phyloP scores from a whole-genome alignment of 2,888 invertebrate genomes.

The Craniophora ligustri region DNA sequence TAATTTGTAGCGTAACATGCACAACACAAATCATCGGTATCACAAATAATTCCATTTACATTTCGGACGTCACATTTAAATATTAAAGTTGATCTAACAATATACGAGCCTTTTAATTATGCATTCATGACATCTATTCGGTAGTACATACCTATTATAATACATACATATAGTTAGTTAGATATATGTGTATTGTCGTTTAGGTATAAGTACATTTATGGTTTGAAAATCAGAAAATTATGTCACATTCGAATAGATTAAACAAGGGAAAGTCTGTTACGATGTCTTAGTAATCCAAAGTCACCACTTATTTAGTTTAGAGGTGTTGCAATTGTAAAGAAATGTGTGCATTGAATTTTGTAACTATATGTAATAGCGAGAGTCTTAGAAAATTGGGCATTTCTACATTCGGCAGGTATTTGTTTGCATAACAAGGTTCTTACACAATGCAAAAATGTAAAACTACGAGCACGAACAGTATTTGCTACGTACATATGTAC shows the following conservation, averaged over 20 bases:
- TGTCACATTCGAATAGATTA: conserved; percentile 25
- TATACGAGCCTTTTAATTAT: conserved; percentile 22
- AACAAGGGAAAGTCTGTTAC: conserved; percentile 27
- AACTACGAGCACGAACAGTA: too few relatives aligned
- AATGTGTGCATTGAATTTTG: neutral
- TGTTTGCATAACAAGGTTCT: neutral
- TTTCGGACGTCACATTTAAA: conserved; percentile 42
- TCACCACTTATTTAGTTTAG: conserved; percentile 3
- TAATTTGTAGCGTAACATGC: conserved; percentile 47
- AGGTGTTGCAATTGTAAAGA: neutral
- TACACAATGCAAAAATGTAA: neutral
- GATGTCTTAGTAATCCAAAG: conserved; percentile 16
- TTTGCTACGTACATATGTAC: too few relatives aligned
- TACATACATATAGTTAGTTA: conserved; percentile 1
- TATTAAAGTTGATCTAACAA: conserved; percentile 38
- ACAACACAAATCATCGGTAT: conserved; percentile 50
- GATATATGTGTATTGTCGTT: conserved; percentile 11
- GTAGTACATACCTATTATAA: conserved; percentile 8
- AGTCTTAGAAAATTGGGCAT: neutral
- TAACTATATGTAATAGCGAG: neutral
- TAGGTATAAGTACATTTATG: conserved; percentile 17
- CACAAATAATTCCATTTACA: conserved; percentile 38
- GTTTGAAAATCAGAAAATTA: conserved; percentile 24
- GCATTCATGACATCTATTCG: conserved; percentile 26
- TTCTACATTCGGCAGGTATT: neutral